phyloP scores from a whole-genome alignment of 92 coral and sea anemone species.

The Phymanthus crucifer region DNA sequence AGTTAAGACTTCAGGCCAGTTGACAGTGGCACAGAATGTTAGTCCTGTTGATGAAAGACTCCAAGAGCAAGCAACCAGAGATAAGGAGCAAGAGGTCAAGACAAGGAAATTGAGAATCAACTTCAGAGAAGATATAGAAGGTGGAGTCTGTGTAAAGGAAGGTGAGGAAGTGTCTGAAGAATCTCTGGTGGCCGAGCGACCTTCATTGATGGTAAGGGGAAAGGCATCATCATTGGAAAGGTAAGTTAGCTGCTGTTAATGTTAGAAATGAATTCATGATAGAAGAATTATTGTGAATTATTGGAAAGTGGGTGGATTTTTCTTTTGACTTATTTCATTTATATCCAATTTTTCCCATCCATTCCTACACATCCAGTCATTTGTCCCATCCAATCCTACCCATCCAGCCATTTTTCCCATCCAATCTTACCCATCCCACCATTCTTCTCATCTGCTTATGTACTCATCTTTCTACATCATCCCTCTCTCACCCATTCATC shows the following conservation, averaged over 20 bases:
- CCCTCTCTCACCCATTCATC: too few species aligned
- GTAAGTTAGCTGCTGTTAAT: too few species aligned
- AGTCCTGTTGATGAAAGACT: not conserved
- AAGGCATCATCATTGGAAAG: not conserved
- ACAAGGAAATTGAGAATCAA: constrained; percentile 17
- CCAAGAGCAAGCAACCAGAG: not conserved
- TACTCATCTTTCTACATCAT: too few species aligned
- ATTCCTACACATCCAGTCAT: too few species aligned
- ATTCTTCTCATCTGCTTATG: too few species aligned
- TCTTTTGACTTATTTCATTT: not conserved
- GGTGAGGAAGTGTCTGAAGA: constrained; percentile 4
- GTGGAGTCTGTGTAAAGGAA: constrained; percentile 14
- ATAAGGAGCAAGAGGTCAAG: not conserved
- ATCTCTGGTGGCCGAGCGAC: constrained; percentile 27
- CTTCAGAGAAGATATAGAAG: constrained; percentile 32
- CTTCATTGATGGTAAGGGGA: not conserved
- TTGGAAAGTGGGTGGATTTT: too few species aligned
- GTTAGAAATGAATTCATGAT: too few species aligned
- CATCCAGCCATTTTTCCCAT: too few species aligned
- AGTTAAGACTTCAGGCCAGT: not conserved
- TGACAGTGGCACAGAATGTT: constrained; percentile 7
- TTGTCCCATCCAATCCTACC: too few species aligned
- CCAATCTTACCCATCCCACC: too few species aligned
- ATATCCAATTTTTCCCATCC: not conserved
- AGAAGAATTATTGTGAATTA: too few species aligned